Base-by-base conservation (phyloP, 2,888 invertebrate species). In the Synergus umbraculus region DNA sequence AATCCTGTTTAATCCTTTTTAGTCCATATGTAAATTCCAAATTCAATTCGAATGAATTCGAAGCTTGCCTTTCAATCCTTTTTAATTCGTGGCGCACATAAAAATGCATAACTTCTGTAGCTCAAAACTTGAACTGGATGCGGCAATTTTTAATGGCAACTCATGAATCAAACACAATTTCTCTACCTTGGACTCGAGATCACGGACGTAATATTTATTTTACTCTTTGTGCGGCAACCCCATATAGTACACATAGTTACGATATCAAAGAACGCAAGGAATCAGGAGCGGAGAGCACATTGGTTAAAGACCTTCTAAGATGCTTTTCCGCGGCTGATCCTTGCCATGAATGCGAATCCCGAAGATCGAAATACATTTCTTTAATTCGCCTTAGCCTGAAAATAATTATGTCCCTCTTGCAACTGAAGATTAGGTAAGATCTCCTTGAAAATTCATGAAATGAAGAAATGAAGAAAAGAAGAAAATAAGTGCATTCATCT, bases 181-280 rank as follows among this genome's bases (percentile, higher is more conserved):
- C 43, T 66, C 15, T 18, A 66, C 66, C 18, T 43, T 29, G 29
- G 49, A 73, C 37, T 37, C 29, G 49, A 37, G 49, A 73, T 73
- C 43, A 66, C 18, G 18, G 9, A 49, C 8, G 69, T 86, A 85
- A 89, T 90, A 90, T 90, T 90, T 90, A 91, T 91, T 89, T 89
- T 86, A 81, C 81, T 78, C 88, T 88, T 88, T 89, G 88, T 87
- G 80, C 82, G 82, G 80, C 84, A 83, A 86, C 84, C 85, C 82
- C 83, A 83, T 82, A 81, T 67, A 79, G 78, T 78, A 73, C 80
- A 76, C 64, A 76, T 49, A 78, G 69, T 77, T 77, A 79, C 67
- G 80, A 81, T 86, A 86, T 88, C 88, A 88, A 87, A 87, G 88
- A 87, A 87, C 85, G 85, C 80, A 76, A 79, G 83, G 86, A 84